Base-by-base conservation (phyloP, 92 coral and sea anemone genomes). In the Porites lobata region DNA sequence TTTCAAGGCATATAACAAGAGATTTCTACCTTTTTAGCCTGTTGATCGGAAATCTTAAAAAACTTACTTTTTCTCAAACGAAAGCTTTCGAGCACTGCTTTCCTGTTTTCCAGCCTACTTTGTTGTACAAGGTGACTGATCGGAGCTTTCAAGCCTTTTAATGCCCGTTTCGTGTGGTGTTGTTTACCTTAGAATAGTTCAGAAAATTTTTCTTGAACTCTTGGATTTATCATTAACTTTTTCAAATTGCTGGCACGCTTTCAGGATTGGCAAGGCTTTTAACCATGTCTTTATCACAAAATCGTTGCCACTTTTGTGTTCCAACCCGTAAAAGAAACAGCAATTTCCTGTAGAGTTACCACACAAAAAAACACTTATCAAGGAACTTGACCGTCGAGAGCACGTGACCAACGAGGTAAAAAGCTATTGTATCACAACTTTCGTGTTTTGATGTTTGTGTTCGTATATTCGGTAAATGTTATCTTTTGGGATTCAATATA, bases 361-460 rank as follows among this genome's bases (percentile, higher is more conserved):
- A 38, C 47, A 38, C 47, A 38, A 38, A 38, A 38, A 38, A 38
- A 38, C 47, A 38, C 47, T 38, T 38, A 38, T 38, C 47, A 38
- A 38, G 47, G 7, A 38, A 38, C 47, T 38, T 38, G 47, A 38
- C 47, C 47, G 47, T 4, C 47, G 47, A 38, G 47, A 10, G 61
- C 61, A 56, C 61, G 61, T 56, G 61, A 56, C 15, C 4, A 56
- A 10, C 61, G 61, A 56, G 61, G 1, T 56, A 56, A 56, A 56
- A 38, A 56, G 13, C 15, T 56, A 14, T 56, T 56, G 61, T 8
- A 56, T 56, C 61, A 62, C 19, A 15, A 21, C 38, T 75, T 75
- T 75, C 78, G 78, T 75, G 78, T 53, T 59, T 19, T n/a, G 7
- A 1, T 75, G 78, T 75, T 75, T 75, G 8, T 53, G 21, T 20